These are phyloP conservation scores for Hemistola chrysoprasaria DNA, from an alignment of 2,888 invertebrate genomes.

Conservation along the genomic window DNA sequence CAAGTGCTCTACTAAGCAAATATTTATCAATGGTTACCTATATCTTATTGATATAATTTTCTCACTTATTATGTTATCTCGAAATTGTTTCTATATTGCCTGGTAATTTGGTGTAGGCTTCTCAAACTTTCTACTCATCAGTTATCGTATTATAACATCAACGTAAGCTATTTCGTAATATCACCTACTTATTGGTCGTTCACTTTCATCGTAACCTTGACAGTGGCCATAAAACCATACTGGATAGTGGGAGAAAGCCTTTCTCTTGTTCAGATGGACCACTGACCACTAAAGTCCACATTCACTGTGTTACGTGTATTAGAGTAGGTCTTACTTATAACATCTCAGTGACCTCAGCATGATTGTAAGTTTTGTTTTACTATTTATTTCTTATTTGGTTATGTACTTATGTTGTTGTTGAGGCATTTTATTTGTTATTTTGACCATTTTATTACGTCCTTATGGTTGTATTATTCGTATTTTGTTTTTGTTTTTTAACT, in stretches of 20 bases:
- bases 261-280: constrained; percentile 31
- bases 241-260: constrained; percentile 47
- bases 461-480: too few species aligned
- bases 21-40: too few species aligned
- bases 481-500: too few species aligned
- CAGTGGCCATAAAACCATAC: constrained; percentile 21
- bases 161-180: constrained; percentile 20
- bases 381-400: too few species aligned
- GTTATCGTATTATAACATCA: background rate
- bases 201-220: constrained; percentile 37
- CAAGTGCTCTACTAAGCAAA: too few species aligned
- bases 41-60: too few species aligned
- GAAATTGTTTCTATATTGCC: too few species aligned
- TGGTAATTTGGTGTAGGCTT: too few species aligned
- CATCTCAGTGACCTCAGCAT: constrained; percentile 13
- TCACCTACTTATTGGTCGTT: constrained; percentile 24
- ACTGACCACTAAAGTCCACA: constrained; percentile 10
- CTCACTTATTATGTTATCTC: too few species aligned
- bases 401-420: too few species aligned
- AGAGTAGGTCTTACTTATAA: constrained; percentile 21
- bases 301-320: constrained; percentile 12
- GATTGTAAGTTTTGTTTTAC: constrained; percentile 10
- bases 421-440: too few species aligned
- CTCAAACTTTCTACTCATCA: constrained; percentile 11
- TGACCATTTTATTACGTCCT: too few species aligned